phyloP scores from a whole-genome alignment of 2,888 invertebrate genomes.

The Caenorhabditis panamensis region DNA sequence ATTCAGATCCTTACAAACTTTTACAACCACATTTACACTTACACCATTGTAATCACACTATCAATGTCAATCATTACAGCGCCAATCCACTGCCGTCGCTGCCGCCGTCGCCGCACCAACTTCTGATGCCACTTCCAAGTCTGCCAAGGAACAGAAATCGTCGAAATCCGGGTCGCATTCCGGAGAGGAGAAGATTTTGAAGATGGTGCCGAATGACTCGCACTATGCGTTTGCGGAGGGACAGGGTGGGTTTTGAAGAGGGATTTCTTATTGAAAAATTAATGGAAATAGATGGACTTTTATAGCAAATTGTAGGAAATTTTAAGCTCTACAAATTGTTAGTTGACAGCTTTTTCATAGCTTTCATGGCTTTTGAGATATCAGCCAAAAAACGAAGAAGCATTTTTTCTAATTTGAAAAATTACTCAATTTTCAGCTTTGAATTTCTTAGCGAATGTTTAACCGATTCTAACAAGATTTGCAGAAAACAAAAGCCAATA shows the following conservation, averaged over 20 bases:
- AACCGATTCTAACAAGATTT: too few species aligned
- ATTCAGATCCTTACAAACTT: not conserved
- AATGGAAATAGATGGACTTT: not conserved
- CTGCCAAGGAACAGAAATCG: not conserved
- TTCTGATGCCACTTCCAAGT: not conserved
- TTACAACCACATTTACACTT: not conserved
- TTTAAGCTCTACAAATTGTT: not conserved
- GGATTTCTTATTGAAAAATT: not conserved
- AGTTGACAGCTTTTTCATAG: too few species aligned
- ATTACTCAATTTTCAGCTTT: too few species aligned
- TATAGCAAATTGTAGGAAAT: not conserved
- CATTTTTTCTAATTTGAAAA: too few species aligned
- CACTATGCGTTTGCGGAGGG: slow-evolving; percentile 36
- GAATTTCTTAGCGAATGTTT: too few species aligned
- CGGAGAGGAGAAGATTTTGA: slow-evolving; percentile 37
- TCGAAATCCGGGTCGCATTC: slow-evolving; percentile 10
- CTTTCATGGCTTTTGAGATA: not conserved
- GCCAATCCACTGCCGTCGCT: not conserved
- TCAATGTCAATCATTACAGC: not conserved
- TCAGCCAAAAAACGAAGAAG: too few species aligned
- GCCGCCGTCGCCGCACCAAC: not conserved
- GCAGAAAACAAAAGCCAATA: too few species aligned
- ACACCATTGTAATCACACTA: slow-evolving; percentile 10
- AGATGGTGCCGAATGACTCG: slow-evolving; percentile 48
- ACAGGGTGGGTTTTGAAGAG: slow-evolving; percentile 12